Evolutionary conservation across 2,113 vertebrate species (phyloP).

Genomic region (Monarcha castaneiventris): DNA sequence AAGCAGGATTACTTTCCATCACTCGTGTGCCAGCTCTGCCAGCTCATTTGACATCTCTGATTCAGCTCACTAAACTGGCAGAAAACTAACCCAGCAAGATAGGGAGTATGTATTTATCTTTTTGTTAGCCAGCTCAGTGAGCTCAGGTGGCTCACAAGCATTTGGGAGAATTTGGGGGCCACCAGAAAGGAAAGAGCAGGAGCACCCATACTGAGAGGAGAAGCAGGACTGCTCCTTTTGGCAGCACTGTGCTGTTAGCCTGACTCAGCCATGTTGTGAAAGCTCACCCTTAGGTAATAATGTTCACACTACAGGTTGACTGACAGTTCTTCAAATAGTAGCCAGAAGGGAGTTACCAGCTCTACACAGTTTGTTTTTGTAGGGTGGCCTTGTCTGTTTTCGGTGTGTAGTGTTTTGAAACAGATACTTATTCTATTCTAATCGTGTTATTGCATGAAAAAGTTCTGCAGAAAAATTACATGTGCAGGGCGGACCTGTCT

Average conservation of each 20-base stretch:
- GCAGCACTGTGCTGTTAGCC: neutral
- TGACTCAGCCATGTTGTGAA: constrained; percentile 31
- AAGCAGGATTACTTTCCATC: neutral
- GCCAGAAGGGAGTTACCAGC: constrained; percentile 45
- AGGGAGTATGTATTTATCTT: neutral
- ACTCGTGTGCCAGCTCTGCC: neutral
- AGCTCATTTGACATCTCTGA: neutral
- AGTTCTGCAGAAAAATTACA: neutral
- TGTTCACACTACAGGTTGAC: neutral
- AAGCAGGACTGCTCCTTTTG: neutral
- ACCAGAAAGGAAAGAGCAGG: neutral
- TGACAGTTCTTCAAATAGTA: constrained; percentile 31
- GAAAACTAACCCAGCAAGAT: neutral
- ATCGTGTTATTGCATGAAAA: constrained; percentile 17
- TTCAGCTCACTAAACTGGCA: neutral
- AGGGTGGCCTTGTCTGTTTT: constrained; percentile 13
- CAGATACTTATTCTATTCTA: neutral
- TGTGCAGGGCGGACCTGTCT: neutral
- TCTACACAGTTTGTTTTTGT: neutral
- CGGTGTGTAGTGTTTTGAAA: neutral
- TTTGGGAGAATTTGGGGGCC: neutral
- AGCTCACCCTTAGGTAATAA: constrained; percentile 50
- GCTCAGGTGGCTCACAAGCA: neutral
- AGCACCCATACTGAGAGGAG: neutral
- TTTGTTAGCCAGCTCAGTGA: neutral